Conservation (phyloP, 2,797 vertebrate genomes). For the Salarias fasciatus region DNA sequence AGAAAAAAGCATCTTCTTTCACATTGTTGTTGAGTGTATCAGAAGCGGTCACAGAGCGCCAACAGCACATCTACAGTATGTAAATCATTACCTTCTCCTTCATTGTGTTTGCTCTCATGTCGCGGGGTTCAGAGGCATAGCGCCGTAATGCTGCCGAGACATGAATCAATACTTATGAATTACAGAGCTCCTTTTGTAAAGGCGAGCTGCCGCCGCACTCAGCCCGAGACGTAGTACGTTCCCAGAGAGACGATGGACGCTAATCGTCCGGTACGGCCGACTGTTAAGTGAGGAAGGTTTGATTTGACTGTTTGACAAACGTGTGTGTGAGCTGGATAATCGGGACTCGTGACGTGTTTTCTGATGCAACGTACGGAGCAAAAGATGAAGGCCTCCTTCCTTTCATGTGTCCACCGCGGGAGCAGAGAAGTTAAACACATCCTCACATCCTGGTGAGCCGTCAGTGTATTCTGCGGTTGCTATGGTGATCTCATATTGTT, state of each 20-base stretch:
- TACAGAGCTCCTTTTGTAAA: conserved; percentile 58
- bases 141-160: conserved; percentile 50
- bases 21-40: conserved; percentile 16
- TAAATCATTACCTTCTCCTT: conserved; percentile 42
- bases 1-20: conserved; percentile 18
- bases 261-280: conserved; percentile 13
- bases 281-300: conserved; percentile 13
- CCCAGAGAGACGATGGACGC: conserved; percentile 18
- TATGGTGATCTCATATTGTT: no score
- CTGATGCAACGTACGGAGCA: background rate
- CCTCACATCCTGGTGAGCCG: no score
- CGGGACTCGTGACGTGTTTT: background rate
- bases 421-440: no score
- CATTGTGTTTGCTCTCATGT: conserved; percentile 29
- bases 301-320: background rate
- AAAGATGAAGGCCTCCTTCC: conserved; percentile 6
- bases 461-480: no score
- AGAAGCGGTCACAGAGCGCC: conserved; percentile 29
- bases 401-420: background rate
- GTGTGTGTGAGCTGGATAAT: background rate
- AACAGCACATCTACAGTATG: conserved; percentile 23
- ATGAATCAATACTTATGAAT: conserved; percentile 77
- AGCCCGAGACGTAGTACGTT: conserved; percentile 45
- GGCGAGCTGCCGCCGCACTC: conserved; percentile 26
- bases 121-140: conserved; percentile 41